Conservation (phyloP, 2,113 vertebrate species). For the Poicephalus meyeri region DNA sequence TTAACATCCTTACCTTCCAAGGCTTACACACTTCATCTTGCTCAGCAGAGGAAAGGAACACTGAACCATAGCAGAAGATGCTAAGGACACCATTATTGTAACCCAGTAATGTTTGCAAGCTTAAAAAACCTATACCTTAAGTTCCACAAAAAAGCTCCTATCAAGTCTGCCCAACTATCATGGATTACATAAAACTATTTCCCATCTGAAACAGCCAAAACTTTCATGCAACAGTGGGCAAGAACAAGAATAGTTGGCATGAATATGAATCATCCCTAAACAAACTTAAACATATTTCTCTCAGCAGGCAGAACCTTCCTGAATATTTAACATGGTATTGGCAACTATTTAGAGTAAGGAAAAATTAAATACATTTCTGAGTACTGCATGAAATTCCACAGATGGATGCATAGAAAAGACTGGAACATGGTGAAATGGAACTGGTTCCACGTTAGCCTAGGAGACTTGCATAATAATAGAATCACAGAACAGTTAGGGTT, state of each 20-base stretch:
- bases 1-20: neutral
- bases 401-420: neutral
- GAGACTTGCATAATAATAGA: neutral
- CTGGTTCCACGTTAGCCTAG: fast-evolving
- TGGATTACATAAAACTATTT: neutral
- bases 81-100: neutral
- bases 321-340: neutral
- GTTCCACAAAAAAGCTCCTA: neutral
- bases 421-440: neutral
- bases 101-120: neutral
- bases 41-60: neutral
- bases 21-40: neutral
- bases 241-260: neutral
- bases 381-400: neutral
- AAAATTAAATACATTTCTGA: neutral
- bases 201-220: neutral
- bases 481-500: neutral
- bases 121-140: neutral
- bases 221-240: neutral
- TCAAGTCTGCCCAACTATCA: neutral
- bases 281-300: neutral
- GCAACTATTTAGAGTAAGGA: neutral
- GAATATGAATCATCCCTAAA: neutral
- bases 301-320: neutral
- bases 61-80: neutral